Percentiles rank a stretch among this genome's conserved stretches.
phyloP scores from a whole-genome alignment of 2,888 invertebrate genomes.

The Tromatobia lineatoria region DNA sequence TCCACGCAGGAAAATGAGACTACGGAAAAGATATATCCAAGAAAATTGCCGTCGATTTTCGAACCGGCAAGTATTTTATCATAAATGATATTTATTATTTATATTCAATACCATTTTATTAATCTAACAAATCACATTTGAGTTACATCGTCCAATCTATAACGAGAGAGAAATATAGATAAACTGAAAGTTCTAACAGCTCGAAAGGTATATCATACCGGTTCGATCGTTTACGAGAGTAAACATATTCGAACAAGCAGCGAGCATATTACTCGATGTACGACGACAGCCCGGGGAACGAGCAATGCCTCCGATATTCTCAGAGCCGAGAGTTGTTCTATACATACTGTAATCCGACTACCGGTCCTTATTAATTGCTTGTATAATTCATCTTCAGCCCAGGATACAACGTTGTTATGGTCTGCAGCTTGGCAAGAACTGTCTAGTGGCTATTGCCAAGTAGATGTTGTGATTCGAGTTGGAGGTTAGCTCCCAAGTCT shows the following conservation, averaged over 20 bases:
- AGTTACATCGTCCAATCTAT: neutral
- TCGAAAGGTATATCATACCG: constrained; percentile 13
- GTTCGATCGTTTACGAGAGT: constrained; percentile 23
- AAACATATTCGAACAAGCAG: neutral
- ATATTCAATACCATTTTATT: neutral
- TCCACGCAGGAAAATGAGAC: no score
- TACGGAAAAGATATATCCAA: neutral
- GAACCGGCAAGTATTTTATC: neutral
- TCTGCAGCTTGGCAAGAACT: constrained; percentile 5
- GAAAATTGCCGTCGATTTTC: neutral
- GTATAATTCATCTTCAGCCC: constrained; percentile 73
- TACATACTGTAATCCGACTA: constrained; percentile 68
- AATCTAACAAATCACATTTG: neutral
- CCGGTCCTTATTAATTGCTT: constrained; percentile 78
- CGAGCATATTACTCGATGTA: constrained; percentile 13
- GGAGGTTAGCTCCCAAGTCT: neutral
- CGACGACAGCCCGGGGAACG: constrained; percentile 8
- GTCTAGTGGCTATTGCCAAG: neutral
- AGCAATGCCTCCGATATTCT: constrained; percentile 24
- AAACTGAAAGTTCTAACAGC: neutral
- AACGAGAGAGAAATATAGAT: neutral
- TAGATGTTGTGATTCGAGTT: neutral
- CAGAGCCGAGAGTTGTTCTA: neutral
- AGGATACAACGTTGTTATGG: constrained; percentile 8
- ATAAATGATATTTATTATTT: neutral